These are phyloP conservation scores for Hypsopygia costalis DNA, from an alignment of 2,888 invertebrate species.

Conservation along the genomic window DNA sequence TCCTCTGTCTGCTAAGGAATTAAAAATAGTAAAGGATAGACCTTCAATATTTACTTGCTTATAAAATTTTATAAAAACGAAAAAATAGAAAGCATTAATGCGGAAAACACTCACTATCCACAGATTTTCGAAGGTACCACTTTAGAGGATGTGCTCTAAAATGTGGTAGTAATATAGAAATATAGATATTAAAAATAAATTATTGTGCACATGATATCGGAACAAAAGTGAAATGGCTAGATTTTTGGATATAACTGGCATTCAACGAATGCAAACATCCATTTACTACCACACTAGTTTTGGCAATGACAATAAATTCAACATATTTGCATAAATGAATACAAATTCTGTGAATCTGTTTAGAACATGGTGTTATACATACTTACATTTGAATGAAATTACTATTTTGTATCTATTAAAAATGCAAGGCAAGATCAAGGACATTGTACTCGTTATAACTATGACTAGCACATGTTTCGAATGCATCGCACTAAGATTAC, in stretches of 20 bases:
- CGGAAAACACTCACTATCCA: too few relatives aligned
- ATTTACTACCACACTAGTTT: background rate
- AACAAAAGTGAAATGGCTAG: background rate
- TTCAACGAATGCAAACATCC: background rate
- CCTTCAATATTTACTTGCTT: too few relatives aligned
- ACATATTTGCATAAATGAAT: slow-evolving; percentile 5
- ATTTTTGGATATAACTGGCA: too few relatives aligned
- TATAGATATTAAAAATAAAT: too few relatives aligned
- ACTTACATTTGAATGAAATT: background rate
- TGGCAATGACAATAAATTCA: background rate
- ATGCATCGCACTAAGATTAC: slow-evolving; percentile 17
- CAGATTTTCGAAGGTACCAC: too few relatives aligned
- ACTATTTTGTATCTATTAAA: background rate
- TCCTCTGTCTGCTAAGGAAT: too few relatives aligned
- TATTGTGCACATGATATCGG: background rate
- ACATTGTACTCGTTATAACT: slow-evolving; percentile 2
- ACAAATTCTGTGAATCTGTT: slow-evolving; percentile 3
- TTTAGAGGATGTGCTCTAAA: too few relatives aligned
- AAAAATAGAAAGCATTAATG: too few relatives aligned
- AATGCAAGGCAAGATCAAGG: background rate
- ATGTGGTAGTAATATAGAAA: too few relatives aligned
- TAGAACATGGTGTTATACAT: background rate
- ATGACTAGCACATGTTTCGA: slow-evolving; percentile 1
- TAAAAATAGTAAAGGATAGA: too few relatives aligned
- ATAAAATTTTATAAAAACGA: too few relatives aligned